Base-by-base conservation (phyloP, 2,888 invertebrate species). In the Drosophila greeni region DNA sequence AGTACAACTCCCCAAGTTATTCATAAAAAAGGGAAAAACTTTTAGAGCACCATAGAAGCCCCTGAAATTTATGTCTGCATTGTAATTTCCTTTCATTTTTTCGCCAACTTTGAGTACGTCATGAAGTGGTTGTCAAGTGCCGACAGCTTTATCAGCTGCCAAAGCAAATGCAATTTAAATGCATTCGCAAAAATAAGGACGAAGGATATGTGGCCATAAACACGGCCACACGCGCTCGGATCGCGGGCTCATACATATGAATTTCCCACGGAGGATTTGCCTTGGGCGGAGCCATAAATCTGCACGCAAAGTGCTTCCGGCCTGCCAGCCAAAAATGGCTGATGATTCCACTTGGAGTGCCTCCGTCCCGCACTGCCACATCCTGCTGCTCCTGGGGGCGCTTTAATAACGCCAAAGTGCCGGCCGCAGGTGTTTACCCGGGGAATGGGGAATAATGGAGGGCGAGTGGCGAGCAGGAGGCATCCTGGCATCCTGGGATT, bases 271-370 rank as follows among this genome's bases (percentile, higher is more conserved):
- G 31, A 34, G 40, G 37, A 45, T 67, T 58, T 52, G 52, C 52
- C 42, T 58, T 48, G 66, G 39, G 60, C 39, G 40, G 33, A 40
- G 66, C 47, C 80, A 76, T 79, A 79, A 79, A 79, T 74, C 67
- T 73, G 70, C 64, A 45, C 60, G 67, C 67, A 82, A 84, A 71
- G 76, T 76, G 82, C 70, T 81, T 74, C 71, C 79, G 74, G 61
- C 72, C 59, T 48, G 34, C 53, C 42, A 48, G 66, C 52, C 67
- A 43, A 56, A 62, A 73, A 76, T 64, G 70, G 48, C 64, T 49
- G 56, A 49, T 49, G 69, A 56, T 39, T 64, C 45, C 20, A 56
- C 51, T 39, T 55, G 39, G 26, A 36, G 55, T 23, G 8, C 36
- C 36, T 18, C 11, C 36, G 16, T 37, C 20, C 57, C 16, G 23